phyloP scores from a whole-genome alignment of 2,888 invertebrate genomes.

The Nesidiocoris tenuis region DNA sequence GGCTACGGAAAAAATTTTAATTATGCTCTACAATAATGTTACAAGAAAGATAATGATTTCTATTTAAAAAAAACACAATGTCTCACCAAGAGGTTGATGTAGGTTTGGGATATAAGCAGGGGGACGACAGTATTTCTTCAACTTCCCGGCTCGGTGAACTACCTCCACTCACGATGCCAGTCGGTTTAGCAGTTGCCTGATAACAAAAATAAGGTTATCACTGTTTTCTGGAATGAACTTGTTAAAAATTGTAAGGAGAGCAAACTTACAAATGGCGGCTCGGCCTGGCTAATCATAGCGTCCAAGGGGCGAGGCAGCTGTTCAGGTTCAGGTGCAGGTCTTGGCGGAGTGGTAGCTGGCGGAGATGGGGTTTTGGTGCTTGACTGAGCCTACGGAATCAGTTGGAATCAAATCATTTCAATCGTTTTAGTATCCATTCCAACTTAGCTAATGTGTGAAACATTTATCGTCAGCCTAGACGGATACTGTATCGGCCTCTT shows the following conservation, averaged over 20 bases:
- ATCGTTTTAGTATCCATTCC: too few relatives aligned
- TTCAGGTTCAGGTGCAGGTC: slow-evolving; percentile 14
- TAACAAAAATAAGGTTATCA: background rate
- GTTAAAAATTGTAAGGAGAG: too few relatives aligned
- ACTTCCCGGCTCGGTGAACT: slow-evolving; percentile 89
- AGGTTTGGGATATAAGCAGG: slow-evolving; percentile 30
- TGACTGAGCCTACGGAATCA: background rate
- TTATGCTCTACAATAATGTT: too few relatives aligned
- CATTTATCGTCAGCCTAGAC: too few relatives aligned
- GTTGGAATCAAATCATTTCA: too few relatives aligned
- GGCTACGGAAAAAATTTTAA: background rate
- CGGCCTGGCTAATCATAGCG: background rate
- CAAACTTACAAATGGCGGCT: slow-evolving; percentile 15
- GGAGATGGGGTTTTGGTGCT: background rate
- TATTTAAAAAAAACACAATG: too few relatives aligned
- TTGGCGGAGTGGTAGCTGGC: slow-evolving; percentile 3
- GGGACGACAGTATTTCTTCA: slow-evolving; percentile 77
- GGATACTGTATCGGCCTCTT: too few relatives aligned
- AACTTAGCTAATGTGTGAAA: too few relatives aligned
- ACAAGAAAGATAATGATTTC: too few relatives aligned
- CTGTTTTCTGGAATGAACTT: too few relatives aligned
- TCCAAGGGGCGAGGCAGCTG: background rate
- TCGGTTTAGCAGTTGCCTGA: slow-evolving; percentile 27
- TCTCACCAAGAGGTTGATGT: slow-evolving; percentile 25
- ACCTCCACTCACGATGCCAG: slow-evolving; percentile 66